Conservation (phyloP, 2,888 invertebrate species). For the Adelphocoris suturalis region DNA sequence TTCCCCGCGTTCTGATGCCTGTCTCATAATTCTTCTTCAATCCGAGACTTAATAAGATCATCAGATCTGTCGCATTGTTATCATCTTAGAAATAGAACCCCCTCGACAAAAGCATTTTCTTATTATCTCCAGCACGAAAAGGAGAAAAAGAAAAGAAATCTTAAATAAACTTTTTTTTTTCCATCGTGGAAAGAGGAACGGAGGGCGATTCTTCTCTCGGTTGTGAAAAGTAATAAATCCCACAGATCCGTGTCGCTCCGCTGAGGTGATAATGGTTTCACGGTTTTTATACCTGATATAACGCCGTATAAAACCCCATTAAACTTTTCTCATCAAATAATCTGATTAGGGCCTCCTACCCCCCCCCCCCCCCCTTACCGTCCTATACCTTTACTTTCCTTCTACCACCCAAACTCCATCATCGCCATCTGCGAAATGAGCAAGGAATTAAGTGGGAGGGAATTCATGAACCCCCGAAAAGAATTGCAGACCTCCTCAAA, state of each 20-base stretch:
- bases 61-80: neutral
- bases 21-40: conserved; percentile 11
- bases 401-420: too few relatives aligned
- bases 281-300: conserved; percentile 51
- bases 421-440: neutral
- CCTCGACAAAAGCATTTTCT: neutral
- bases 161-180: neutral
- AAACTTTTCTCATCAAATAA: conserved; percentile 67
- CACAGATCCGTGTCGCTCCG: conserved; percentile 14
- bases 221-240: conserved; percentile 7
- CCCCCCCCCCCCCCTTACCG: neutral
- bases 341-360: conserved; percentile 43
- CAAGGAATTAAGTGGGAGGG: neutral
- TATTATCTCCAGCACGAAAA: neutral
- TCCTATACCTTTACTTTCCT: too few relatives aligned
- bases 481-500: neutral
- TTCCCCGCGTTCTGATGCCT: too few relatives aligned
- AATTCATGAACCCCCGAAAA: neutral
- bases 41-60: neutral
- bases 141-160: neutral
- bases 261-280: conserved; percentile 51
- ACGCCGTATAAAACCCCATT: conserved; percentile 55
- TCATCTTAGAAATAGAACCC: neutral
- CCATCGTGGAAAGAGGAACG: neutral
- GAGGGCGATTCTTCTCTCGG: neutral